phyloP scores from a whole-genome alignment of 92 coral and sea anemone genomes.

The Phenganax marumi region DNA sequence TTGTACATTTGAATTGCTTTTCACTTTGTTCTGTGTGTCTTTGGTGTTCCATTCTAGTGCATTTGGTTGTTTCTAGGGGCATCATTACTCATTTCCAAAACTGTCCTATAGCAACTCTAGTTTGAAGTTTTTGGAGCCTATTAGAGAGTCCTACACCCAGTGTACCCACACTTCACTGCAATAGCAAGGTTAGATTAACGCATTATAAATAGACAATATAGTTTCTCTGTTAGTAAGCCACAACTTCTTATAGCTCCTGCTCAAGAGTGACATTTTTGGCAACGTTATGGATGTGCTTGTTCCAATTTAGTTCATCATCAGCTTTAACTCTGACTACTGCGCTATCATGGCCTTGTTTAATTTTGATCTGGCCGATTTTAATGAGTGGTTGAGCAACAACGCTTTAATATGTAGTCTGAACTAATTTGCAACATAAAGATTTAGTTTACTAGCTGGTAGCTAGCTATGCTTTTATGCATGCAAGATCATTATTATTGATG shows the following conservation, averaged over 20 bases:
- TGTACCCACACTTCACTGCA: slow-evolving; percentile 66
- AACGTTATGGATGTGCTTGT: slow-evolving; percentile 37
- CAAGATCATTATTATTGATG: no score
- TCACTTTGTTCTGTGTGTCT: slow-evolving; percentile 37
- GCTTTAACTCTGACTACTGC: slow-evolving; percentile 48
- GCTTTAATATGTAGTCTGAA: not conserved
- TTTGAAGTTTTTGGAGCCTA: slow-evolving; percentile 54
- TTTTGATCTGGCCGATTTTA: slow-evolving; percentile 16
- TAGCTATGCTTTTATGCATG: no score
- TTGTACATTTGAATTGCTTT: slow-evolving; percentile 48
- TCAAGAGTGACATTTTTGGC: slow-evolving; percentile 43
- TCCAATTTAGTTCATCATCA: slow-evolving; percentile 52
- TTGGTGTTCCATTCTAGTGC: slow-evolving; percentile 52
- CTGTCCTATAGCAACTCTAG: slow-evolving; percentile 52
- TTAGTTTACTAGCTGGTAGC: no score
- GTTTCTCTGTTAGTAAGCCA: slow-evolving; percentile 25
- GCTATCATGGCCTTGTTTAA: slow-evolving; percentile 22
- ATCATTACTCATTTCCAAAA: slow-evolving; percentile 42
- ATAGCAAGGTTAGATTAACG: slow-evolving; percentile 50
- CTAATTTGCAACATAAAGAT: no score
- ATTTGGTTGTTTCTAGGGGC: slow-evolving; percentile 37
- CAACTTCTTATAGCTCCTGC: slow-evolving; percentile 49
- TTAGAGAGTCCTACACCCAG: slow-evolving; percentile 50
- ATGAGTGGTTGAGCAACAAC: not conserved
- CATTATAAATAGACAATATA: slow-evolving; percentile 50